These are phyloP conservation scores for Spisula solida DNA, from an alignment of 2,888 invertebrate genomes.

Conservation along the genomic window DNA sequence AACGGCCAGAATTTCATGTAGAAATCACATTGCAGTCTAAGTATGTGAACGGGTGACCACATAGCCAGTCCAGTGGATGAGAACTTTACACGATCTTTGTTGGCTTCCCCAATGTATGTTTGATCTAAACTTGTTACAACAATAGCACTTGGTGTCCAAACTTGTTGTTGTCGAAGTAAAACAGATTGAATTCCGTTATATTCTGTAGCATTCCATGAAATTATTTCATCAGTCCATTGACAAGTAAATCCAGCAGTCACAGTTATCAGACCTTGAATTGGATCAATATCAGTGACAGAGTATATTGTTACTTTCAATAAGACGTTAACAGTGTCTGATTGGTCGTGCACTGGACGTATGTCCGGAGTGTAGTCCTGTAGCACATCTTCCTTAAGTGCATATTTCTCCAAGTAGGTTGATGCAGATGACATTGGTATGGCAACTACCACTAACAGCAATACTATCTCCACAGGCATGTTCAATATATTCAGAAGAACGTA, in stretches of 20 bases:
- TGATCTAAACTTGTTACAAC: conserved; percentile 9
- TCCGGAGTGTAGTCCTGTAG: neutral
- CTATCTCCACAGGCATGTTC: neutral
- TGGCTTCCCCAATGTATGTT: neutral
- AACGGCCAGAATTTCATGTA: conserved; percentile 34
- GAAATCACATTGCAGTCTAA: neutral
- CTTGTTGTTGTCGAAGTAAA: neutral
- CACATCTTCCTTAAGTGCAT: neutral
- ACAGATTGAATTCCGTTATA: conserved; percentile 9
- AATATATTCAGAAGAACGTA: neutral
- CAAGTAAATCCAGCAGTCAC: neutral
- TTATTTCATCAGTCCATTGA: conserved; percentile 17
- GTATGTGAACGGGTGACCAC: neutral
- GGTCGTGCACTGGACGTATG: neutral
- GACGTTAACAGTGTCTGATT: neutral
- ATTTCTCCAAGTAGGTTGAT: neutral
- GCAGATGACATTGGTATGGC: neutral
- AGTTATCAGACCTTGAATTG: neutral
- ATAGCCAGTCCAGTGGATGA: neutral
- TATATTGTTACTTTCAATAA: neutral
- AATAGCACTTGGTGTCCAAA: conserved; percentile 1
- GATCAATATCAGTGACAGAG: conserved; percentile 9
- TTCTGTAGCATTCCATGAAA: conserved; percentile 17
- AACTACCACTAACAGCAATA: neutral
- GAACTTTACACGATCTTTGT: neutral